Evolutionary conservation across 2,113 vertebrate genomes (phyloP), one percentile per base, ranked within the genome.

Genomic region (rat (Rattus norvegicus)): DNA sequence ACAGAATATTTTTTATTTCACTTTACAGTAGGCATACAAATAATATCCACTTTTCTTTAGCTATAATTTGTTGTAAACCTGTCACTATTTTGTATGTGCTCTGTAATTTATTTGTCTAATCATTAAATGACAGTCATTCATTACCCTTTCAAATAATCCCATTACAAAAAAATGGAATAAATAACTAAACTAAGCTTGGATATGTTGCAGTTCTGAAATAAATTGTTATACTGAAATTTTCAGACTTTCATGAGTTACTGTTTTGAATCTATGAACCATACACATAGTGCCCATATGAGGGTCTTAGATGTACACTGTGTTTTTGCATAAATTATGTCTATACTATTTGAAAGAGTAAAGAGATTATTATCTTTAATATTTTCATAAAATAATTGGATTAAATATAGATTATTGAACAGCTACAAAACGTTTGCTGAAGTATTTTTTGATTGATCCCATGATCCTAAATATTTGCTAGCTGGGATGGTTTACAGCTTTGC

Each of bases 331-430:
- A 49, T 70, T 87, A 77, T 56, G 90, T 92, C 76, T 79, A 79
- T 61, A 47, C 65, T 63, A 7, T 43, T 43, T 43, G 43, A 43
- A 43, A 43, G 43, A 43, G 61, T 54, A 59, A 76, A 90, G 43
- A 92, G 69, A 63, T 83, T n/a, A 52, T 0, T 85, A 43, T 39
- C 20, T 69, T 88, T 91, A 88, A 36, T 77, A 95, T n/a, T 88
- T 92, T 88, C 77, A 17, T 88, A 43, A 63, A 93, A 70, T 87
- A 77, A 2, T 96, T 96, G n/a, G 13, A 43, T 56, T 77, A 72
- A 65, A 3, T 33, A 91, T 54, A 49, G 52, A 9, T 59, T 91
- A 17, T 26, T 61, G 28, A 91, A 43, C 10, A 88, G 63, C 52
- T 36, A 30, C 13, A 59, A 83, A 91, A 84, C 49, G 83, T 20